These are phyloP conservation scores for Smittia aterrima DNA, from an alignment of 2,888 invertebrate species.

Conservation along the genomic window DNA sequence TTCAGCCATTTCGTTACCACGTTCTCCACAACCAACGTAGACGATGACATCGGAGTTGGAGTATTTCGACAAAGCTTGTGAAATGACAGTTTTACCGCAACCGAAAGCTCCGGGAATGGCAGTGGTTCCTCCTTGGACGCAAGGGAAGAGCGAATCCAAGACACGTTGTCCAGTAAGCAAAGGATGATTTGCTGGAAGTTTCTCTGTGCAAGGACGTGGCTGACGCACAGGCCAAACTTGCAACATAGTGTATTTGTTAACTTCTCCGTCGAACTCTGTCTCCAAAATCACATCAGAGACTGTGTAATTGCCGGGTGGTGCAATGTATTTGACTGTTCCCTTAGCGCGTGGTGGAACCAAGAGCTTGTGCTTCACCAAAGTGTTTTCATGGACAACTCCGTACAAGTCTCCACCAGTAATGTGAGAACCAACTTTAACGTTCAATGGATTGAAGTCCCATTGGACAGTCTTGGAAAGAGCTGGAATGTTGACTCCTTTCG, in stretches of 20 bases:
- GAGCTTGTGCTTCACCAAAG: constrained; percentile 95
- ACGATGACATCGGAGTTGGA: constrained; percentile 99
- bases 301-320: constrained; percentile 89
- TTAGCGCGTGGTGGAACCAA: constrained; percentile 91
- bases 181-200: constrained; percentile 97
- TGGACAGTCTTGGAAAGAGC: constrained; percentile 71
- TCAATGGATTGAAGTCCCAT: constrained; percentile 92
- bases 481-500: constrained; percentile 97
- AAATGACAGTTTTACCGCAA: constrained; percentile 99
- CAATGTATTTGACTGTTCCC: constrained; percentile 95
- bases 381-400: constrained; percentile 95
- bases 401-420: constrained; percentile 98
- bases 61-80: constrained; percentile 98
- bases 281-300: constrained; percentile 94
- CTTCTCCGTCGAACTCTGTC: constrained; percentile 97
- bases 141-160: constrained; percentile 97
- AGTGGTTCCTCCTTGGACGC: constrained; percentile 97
- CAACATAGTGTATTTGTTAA: constrained; percentile 89
- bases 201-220: constrained; percentile 94
- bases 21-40: constrained; percentile 99
- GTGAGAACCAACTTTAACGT: constrained; percentile 91
- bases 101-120: constrained; percentile 99
- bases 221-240: constrained; percentile 99
- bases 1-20: constrained; percentile 99
- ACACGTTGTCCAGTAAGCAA: constrained; percentile 97